Percentiles rank a stretch among this genome's conserved stretches.
These are phyloP conservation scores for Heterohyrax brucei DNA, from an alignment of 2,797 vertebrate genomes.

Conservation along the genomic window DNA sequence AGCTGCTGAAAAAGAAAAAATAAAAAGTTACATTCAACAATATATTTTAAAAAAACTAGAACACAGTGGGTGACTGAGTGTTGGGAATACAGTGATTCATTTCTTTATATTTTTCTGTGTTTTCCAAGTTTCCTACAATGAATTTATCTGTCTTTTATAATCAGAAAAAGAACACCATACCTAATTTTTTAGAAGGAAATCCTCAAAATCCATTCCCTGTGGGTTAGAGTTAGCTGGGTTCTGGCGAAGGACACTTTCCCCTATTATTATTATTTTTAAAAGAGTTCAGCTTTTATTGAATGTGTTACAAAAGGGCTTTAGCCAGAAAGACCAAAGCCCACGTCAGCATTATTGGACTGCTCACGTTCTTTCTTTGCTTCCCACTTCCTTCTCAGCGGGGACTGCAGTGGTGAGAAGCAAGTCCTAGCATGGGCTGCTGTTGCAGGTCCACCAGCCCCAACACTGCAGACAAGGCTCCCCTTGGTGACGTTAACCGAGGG, in stretches of 20 bases:
- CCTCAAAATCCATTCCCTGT: slow-evolving; percentile 5
- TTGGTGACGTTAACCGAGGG: background rate
- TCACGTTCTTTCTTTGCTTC: background rate
- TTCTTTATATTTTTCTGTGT: background rate
- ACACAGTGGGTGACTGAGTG: slow-evolving; percentile 13
- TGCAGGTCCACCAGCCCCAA: background rate
- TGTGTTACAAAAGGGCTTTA: background rate
- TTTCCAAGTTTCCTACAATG: slow-evolving; percentile 56
- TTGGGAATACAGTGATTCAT: background rate
- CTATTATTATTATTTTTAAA: background rate
- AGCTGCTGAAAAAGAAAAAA: background rate
- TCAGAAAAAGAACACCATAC: slow-evolving; percentile 48
- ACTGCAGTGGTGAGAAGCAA: background rate
- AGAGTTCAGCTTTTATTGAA: background rate
- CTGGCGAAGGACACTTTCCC: background rate
- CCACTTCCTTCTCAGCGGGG: background rate
- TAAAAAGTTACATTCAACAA: background rate
- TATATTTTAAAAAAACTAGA: background rate
- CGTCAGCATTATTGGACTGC: background rate
- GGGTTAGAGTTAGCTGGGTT: background rate
- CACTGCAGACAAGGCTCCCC: background rate
- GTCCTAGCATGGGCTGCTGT: background rate
- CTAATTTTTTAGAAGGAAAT: slow-evolving; percentile 9
- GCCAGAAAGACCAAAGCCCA: background rate
- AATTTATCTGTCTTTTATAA: slow-evolving; percentile 63